Percentiles rank a stretch among this genome's conserved stretches.
phyloP scores from a whole-genome alignment of 2,797 vertebrate genomes.

The Artibeus lituratus region DNA sequence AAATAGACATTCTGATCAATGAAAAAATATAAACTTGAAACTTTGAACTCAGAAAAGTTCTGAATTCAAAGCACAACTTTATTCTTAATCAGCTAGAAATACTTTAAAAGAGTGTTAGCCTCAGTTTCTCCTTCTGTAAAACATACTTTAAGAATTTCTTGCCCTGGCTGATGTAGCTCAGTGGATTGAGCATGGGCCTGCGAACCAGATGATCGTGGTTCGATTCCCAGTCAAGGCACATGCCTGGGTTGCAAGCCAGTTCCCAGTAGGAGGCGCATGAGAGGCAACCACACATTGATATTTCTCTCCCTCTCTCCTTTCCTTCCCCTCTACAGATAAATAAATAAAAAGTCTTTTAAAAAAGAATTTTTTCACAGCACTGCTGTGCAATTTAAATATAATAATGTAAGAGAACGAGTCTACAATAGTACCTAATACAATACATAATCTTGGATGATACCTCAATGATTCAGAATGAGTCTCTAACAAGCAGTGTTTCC shows the following conservation, averaged over 20 bases:
- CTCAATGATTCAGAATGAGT: constrained; percentile 5
- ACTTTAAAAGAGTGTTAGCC: not conserved
- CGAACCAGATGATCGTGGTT: no score
- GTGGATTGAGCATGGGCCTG: no score
- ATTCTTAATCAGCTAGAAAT: constrained; percentile 35
- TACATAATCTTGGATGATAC: not conserved
- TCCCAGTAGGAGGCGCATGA: no score
- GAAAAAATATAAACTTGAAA: constrained; percentile 9
- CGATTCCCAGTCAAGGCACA: no score
- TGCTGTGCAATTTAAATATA: not conserved
- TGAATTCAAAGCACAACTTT: constrained; percentile 5
- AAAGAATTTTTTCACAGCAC: not conserved
- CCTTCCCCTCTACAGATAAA: no score
- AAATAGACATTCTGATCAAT: constrained; percentile 15
- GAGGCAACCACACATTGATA: no score
- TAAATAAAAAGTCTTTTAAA: no score
- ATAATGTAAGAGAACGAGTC: not conserved
- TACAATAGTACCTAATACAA: not conserved
- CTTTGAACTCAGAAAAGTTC: not conserved
- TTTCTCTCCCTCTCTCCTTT: no score
- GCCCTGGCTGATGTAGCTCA: no score
- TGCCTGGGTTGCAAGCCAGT: no score
- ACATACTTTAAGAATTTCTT: not conserved
- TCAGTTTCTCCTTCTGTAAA: constrained; percentile 8
- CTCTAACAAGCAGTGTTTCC: not conserved